Percentiles rank a stretch among this genome's conserved stretches.
phyloP scores from a whole-genome alignment of 2,113 vertebrate species.

The Telmatochromis brachygnathus region DNA sequence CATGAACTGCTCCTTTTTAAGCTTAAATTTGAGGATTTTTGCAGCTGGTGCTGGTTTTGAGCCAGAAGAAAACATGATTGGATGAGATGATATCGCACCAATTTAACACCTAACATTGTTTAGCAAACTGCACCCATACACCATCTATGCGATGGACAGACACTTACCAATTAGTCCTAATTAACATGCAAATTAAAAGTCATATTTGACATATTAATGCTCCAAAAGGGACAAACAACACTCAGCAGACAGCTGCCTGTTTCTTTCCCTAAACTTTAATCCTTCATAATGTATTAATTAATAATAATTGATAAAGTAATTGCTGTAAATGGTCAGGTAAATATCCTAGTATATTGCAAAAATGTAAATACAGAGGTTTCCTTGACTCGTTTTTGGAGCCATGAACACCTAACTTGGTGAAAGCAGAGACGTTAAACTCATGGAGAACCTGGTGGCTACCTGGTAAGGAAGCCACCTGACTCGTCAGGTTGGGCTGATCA shows the following conservation, averaged over 20 bases:
- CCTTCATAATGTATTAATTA: background rate
- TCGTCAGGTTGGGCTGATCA: background rate
- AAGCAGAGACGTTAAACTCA: accelerated
- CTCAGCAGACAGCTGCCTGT: background rate
- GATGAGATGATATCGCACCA: accelerated
- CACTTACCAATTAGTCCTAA: background rate
- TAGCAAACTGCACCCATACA: background rate
- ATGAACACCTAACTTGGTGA: background rate
- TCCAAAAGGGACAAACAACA: background rate
- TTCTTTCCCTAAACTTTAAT: background rate
- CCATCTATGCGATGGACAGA: background rate
- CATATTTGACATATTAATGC: background rate
- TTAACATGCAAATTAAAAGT: background rate
- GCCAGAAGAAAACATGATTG: background rate
- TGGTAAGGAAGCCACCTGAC: background rate
- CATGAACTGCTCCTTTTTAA: background rate
- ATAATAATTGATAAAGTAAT: background rate
- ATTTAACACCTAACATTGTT: background rate
- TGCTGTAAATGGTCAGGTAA: accelerated
- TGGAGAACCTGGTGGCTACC: background rate
- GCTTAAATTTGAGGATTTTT: background rate
- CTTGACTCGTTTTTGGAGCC: background rate
- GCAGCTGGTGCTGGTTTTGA: background rate
- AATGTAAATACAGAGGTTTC: background rate
- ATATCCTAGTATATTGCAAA: accelerated